Base-by-base conservation (phyloP, 2,888 invertebrate species). In the Schrankia costaestrigalis region DNA sequence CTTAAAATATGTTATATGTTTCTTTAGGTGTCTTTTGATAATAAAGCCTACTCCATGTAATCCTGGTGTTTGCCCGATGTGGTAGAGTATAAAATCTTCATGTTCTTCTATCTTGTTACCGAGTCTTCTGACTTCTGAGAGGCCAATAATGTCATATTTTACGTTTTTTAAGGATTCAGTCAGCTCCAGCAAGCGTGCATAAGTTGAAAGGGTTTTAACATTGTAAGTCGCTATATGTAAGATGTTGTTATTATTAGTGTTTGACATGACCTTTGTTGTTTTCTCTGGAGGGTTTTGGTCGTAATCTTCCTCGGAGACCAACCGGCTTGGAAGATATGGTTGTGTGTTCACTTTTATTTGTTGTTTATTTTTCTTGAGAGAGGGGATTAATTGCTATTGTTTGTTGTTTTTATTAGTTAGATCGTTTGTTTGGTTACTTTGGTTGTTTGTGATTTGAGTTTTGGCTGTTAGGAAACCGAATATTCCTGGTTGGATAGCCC, bases 61-160 rank as follows among this genome's bases (percentile, higher is more conserved):
- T n/a, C 45, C 45, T 1, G 37, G 40, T n/a, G 35, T 38, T 6
- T 35, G 18, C 4, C 41, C 46, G n/a, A 33, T 26, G 25, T 39
- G 22, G 19, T 33, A 46, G 3, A 46, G 10, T 21, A 39, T 35
- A 17, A 46, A 39, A 3, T 39, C 18, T 9, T 33, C 13, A 15
- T 46, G 14, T 29, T 46, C 41, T 26, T 46, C 28, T 23, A 41
- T 46, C 12, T 13, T 19, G 21, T 11, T 39, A 3, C 40, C 40
- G 1, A 26, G 27, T 11, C 34, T 19, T 31, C 40, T 34, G 1
- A 32, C 14, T 31, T 39, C 40, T 2, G 32, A 35, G 15, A 38
- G 15, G 3, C 39, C 41, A 4, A 37, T 31, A 11, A 42, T 26
- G 14, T 37, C 38, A 17, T 30, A 38, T 15, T 43, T 43, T 21